These are phyloP conservation scores for Mesembrinibis cayennensis DNA, from an alignment of 2,113 vertebrate genomes.

Conservation along the genomic window DNA sequence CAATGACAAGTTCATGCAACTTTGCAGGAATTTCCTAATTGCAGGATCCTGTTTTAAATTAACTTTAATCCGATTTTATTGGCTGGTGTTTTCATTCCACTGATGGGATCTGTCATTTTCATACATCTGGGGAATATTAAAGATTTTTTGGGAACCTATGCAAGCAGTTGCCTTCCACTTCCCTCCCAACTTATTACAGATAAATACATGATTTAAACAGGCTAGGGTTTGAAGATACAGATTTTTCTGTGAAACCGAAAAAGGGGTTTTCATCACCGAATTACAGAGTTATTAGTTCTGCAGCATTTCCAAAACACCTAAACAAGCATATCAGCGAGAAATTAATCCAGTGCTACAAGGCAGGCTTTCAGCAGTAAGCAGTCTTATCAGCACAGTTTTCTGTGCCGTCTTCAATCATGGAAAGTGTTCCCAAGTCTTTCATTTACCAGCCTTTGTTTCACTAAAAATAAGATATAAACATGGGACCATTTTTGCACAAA, in stretches of 20 bases:
- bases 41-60: slow-evolving; percentile 52
- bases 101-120: slow-evolving; percentile 20
- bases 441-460: not conserved
- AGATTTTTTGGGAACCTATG: not conserved
- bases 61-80: slow-evolving; percentile 51
- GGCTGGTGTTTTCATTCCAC: slow-evolving; percentile 30
- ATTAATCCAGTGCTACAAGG: not conserved
- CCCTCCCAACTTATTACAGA: not conserved
- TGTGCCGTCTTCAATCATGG: not conserved
- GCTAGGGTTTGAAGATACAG: not conserved
- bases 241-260: not conserved
- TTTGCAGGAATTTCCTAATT: slow-evolving; percentile 64
- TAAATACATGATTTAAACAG: not conserved
- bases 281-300: not conserved
- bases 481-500: not conserved
- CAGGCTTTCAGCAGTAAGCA: not conserved
- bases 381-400: not conserved
- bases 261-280: not conserved
- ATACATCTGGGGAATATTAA: slow-evolving; percentile 5
- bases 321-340: not conserved
- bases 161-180: not conserved
- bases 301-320: not conserved
- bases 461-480: not conserved
- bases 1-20: slow-evolving; percentile 44
- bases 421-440: not conserved